phyloP scores from a whole-genome alignment of 1,140 invertebrate species.

The Trichoplusia ni region DNA sequence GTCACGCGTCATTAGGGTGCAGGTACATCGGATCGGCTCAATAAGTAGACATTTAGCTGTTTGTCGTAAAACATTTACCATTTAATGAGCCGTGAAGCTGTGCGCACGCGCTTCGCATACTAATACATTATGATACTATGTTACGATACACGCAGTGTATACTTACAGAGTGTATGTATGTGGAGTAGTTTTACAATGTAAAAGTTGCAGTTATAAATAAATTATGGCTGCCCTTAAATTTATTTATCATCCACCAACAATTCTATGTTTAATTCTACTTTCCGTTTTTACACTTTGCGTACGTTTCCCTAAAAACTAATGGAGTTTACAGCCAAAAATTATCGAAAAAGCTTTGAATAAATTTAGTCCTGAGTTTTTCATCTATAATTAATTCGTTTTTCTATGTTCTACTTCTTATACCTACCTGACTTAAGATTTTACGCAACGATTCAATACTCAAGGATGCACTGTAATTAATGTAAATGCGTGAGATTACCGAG shows the following conservation, averaged over 20 bases:
- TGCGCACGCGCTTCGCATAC: constrained; percentile 32
- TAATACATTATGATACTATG: constrained; percentile 20
- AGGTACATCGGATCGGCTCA: constrained; percentile 34
- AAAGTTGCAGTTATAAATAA: neutral
- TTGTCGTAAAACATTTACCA: constrained; percentile 41
- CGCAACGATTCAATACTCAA: too few relatives aligned
- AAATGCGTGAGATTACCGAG: neutral
- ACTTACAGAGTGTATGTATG: neutral
- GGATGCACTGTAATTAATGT: neutral
- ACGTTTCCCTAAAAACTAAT: too few relatives aligned
- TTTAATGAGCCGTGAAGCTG: constrained; percentile 40
- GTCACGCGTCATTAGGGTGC: constrained; percentile 3
- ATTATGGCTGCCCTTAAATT: too few relatives aligned
- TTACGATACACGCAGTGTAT: neutral
- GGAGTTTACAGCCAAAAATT: too few relatives aligned
- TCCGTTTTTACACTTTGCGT: too few relatives aligned
- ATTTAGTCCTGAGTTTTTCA: too few relatives aligned
- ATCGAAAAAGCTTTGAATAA: too few relatives aligned
- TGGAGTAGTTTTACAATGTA: neutral
- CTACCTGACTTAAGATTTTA: too few relatives aligned
- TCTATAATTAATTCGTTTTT: too few relatives aligned
- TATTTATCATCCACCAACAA: too few relatives aligned
- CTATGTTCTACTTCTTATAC: too few relatives aligned
- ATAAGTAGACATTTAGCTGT: constrained; percentile 1
- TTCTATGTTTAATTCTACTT: too few relatives aligned